These are phyloP conservation scores for Amia ocellicauda DNA, from an alignment of 2,113 vertebrate species.

Conservation along the genomic window DNA sequence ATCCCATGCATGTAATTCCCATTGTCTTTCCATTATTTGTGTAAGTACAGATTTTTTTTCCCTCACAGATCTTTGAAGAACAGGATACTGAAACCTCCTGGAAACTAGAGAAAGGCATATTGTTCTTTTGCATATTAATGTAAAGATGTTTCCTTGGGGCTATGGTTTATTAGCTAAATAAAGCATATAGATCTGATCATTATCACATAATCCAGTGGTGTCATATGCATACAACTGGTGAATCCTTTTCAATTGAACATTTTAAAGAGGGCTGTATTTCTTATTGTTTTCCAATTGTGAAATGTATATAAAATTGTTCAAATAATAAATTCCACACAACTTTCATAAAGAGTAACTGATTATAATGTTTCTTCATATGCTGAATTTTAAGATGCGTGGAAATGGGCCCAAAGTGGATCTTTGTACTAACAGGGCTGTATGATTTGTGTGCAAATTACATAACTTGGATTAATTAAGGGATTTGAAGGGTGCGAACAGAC, in stretches of 20 bases:
- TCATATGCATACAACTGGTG: constrained; percentile 30
- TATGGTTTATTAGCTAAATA: not conserved
- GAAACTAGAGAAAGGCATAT: constrained; percentile 35
- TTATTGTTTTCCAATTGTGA: no score
- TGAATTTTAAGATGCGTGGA: no score
- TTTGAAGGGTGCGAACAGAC: no score
- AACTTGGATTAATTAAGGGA: no score
- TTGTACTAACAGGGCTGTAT: no score
- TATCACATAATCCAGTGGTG: constrained; percentile 26
- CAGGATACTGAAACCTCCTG: not conserved
- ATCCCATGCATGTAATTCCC: not conserved
- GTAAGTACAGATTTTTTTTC: not conserved
- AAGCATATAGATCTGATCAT: constrained; percentile 25
- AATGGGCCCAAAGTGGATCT: no score
- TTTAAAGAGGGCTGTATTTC: no score
- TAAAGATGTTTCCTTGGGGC: not conserved
- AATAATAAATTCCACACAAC: no score
- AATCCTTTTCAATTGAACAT: constrained; percentile 46
- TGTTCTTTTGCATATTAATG: constrained; percentile 19
- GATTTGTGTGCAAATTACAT: no score
- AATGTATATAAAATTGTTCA: no score
- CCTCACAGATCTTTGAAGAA: not conserved
- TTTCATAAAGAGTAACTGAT: no score
- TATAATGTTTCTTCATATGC: no score
- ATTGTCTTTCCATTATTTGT: not conserved